These are phyloP conservation scores for Patella depressa DNA, from an alignment of 2,888 invertebrate genomes.

Conservation along the genomic window DNA sequence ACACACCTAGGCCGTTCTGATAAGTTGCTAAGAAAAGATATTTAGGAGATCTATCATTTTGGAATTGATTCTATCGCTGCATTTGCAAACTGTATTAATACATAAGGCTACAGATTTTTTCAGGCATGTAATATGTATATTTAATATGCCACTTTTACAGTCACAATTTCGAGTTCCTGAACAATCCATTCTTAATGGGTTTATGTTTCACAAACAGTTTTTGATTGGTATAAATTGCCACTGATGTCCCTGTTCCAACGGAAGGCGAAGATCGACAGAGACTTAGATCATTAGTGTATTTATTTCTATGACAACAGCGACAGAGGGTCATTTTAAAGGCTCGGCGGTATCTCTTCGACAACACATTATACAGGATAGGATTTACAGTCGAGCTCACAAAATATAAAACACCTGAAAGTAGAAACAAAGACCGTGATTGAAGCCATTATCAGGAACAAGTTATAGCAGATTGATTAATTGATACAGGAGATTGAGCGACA, in stretches of 20 bases:
- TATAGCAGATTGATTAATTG: too few relatives aligned
- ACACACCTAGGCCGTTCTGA: too few relatives aligned
- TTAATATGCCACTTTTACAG: too few relatives aligned
- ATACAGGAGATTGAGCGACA: too few relatives aligned
- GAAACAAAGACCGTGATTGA: neutral
- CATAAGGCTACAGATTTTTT: too few relatives aligned
- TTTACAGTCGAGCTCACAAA: constrained; percentile 93
- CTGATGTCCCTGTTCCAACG: constrained; percentile 23
- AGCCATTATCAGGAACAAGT: neutral
- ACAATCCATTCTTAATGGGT: neutral
- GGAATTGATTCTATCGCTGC: too few relatives aligned
- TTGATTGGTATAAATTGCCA: constrained; percentile 21
- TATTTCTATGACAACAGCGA: constrained; percentile 22
- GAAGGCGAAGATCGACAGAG: constrained; percentile 19
- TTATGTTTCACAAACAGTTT: constrained; percentile 16
- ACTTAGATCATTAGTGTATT: constrained; percentile 21
- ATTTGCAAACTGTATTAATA: too few relatives aligned
- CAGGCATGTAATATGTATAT: too few relatives aligned
- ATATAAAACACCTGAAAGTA: constrained; percentile 81
- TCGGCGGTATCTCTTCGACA: constrained; percentile 93
- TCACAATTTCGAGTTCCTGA: neutral
- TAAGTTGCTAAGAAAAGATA: too few relatives aligned
- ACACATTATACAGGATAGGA: constrained; percentile 91
- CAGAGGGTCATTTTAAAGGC: constrained; percentile 79
- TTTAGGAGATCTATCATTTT: too few relatives aligned